These are phyloP conservation scores for Syngnathus rostellatus DNA, from an alignment of 2,797 vertebrate genomes.

Conservation along the genomic window DNA sequence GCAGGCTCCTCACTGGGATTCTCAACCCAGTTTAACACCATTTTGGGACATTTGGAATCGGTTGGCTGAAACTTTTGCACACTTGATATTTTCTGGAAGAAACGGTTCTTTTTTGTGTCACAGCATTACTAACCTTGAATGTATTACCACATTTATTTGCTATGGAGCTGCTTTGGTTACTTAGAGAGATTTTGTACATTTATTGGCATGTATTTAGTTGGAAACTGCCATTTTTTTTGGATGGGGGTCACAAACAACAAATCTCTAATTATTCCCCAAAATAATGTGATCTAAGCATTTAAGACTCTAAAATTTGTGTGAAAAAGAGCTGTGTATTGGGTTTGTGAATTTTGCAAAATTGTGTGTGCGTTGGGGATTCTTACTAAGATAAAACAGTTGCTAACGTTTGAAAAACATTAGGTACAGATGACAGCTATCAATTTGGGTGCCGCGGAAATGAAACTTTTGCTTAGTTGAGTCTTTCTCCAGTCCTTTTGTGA, in stretches of 20 bases:
- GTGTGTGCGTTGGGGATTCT: neutral
- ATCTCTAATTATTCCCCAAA: neutral
- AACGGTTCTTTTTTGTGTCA: neutral
- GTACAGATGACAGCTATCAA: neutral
- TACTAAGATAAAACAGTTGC: neutral
- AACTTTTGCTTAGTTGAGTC: neutral
- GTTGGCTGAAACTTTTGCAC: neutral
- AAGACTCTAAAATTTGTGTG: no score
- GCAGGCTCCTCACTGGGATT: neutral
- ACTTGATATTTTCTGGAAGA: neutral
- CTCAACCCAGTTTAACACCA: conserved; percentile 1
- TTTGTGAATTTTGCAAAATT: no score
- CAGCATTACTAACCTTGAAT: neutral
- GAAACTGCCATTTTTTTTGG: neutral
- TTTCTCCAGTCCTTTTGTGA: neutral
- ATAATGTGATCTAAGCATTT: no score
- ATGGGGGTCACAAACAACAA: neutral
- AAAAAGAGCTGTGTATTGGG: no score
- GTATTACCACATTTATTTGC: neutral
- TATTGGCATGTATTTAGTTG: neutral
- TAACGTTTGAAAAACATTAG: neutral
- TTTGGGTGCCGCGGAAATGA: neutral
- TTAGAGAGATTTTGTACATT: neutral
- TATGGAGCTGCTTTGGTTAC: neutral
- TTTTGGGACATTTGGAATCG: neutral